Base-by-base conservation (phyloP, 2,888 invertebrate species). In the Zygogramma bicolorata region DNA sequence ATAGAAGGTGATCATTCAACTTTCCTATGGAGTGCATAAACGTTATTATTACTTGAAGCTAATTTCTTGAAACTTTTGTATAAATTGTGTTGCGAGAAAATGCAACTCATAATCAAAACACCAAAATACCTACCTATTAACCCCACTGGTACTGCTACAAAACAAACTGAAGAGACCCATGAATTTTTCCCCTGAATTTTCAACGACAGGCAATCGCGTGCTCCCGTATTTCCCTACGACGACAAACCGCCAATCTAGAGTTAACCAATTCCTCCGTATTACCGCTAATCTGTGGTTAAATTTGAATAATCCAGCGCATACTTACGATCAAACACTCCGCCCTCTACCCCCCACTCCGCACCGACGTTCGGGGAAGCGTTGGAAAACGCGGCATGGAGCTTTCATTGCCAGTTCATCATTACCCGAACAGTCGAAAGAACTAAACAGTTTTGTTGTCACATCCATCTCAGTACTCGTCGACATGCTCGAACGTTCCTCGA, bases 241-340 rank as follows among this genome's bases (percentile, higher is more conserved):
- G 61, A 66, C 70, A 65, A 71, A 74, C 71, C 71, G 68, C 71
- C 71, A 66, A 72, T 71, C 63, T 71, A 63, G 70, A 65, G 73
- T 75, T 77, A 74, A 73, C 72, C 75, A 77, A 74, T 76, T 73
- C 77, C 72, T 71, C 66, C 49, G 65, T 71, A 73, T 71, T 22
- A 58, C 29, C 66, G 77, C 71, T 80, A 79, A 79, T 80, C 75
- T 75, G 77, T 69, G 79, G 81, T 79, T 80, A 81, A 81, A 81
- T 81, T 78, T 68, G 78, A 77, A 82, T 83, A 81, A 82, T 80
- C 78, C 79, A 68, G 80, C 80, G 81, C 83, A 80, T 78, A 80
- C 80, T 81, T 78, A 34, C 38, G 20, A 74, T 58, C 25, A 57
- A 49, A 68, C 38, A 80, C 76, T 80, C 81, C 84, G 83, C 83